A percentile compares a stretch with the other conserved stretches of the same genome.
phyloP scores from a whole-genome alignment of 2,888 invertebrate genomes.

The Choristoneura rosaceana region DNA sequence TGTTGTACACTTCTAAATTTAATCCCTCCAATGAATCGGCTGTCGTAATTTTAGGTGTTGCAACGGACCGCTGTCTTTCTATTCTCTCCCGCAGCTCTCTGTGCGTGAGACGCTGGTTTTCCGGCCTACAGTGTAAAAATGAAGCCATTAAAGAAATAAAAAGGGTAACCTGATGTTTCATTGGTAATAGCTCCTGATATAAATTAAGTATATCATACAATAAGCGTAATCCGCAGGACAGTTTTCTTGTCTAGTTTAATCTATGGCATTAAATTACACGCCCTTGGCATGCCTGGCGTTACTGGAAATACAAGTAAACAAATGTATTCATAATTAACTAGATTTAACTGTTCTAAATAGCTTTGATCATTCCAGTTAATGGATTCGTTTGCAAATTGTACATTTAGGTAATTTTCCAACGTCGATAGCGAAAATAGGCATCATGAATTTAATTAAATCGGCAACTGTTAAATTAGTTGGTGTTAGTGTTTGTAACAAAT shows the following conservation, averaged over 20 bases:
- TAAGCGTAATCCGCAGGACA: background rate
- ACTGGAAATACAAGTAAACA: conserved; percentile 6
- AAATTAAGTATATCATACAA: background rate
- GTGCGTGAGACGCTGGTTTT: conserved; percentile 74
- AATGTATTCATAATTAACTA: conserved; percentile 28
- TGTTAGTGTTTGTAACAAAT: conserved; percentile 33
- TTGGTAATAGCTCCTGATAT: background rate
- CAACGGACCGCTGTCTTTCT: conserved; percentile 88
- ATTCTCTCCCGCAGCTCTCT: conserved; percentile 87
- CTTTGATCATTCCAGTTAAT: conserved; percentile 54
- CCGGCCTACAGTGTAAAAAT: conserved; percentile 58
- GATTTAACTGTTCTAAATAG: conserved; percentile 34
- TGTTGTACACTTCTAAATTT: conserved; percentile 84
- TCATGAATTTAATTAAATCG: conserved; percentile 28
- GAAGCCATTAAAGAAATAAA: conserved; percentile 10
- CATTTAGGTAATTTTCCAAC: conserved; percentile 21
- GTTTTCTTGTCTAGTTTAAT: background rate
- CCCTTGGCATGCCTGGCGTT: conserved; percentile 13
- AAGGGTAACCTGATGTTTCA: background rate
- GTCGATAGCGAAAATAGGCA: conserved; percentile 30
- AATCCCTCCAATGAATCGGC: conserved; percentile 87
- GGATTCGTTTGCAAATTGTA: conserved; percentile 24
- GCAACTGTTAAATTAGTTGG: conserved; percentile 18
- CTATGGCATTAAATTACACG: conserved; percentile 1
- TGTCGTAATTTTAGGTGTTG: conserved; percentile 81